These are phyloP conservation scores for Pteronotus mesoamericanus DNA, from an alignment of 2,797 vertebrate species.

Conservation along the genomic window DNA sequence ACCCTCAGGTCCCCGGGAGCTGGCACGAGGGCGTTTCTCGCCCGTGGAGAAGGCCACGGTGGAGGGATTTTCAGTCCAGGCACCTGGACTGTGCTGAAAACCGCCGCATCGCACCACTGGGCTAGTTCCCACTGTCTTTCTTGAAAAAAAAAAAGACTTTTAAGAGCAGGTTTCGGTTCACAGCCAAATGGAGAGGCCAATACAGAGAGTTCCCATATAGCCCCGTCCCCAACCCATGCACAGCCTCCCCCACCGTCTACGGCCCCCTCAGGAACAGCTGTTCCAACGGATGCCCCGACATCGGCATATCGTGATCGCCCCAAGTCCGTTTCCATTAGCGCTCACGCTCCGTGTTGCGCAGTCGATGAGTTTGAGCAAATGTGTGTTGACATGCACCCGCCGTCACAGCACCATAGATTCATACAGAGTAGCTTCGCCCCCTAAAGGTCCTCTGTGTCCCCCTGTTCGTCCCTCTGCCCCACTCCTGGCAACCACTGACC, in stretches of 20 bases:
- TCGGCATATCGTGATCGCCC: too few relatives aligned
- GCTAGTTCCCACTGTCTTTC: fast-evolving
- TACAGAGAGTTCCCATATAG: not conserved
- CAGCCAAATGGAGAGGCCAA: not conserved
- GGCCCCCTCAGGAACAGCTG: not conserved
- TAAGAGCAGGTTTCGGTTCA: not conserved
- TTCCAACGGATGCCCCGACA: fast-evolving
- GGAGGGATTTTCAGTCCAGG: not conserved
- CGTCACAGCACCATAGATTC: too few relatives aligned
- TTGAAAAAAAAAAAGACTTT: not conserved
- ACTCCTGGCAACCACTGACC: not conserved
- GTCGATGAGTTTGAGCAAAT: too few relatives aligned
- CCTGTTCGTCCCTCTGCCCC: not conserved
- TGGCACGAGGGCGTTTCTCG: not conserved
- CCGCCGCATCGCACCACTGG: fast-evolving
- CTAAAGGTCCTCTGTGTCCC: not conserved
- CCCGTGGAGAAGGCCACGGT: not conserved
- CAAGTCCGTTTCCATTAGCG: not conserved
- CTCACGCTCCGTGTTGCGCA: not conserved
- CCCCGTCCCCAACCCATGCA: too few relatives aligned
- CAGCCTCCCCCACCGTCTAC: not conserved
- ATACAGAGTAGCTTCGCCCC: not conserved
- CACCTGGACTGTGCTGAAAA: not conserved
- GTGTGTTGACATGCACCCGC: too few relatives aligned
- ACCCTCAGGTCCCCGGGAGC: not conserved